Conservation (phyloP, 2,113 vertebrate genomes). For the Coptodon bakossiorum region DNA sequence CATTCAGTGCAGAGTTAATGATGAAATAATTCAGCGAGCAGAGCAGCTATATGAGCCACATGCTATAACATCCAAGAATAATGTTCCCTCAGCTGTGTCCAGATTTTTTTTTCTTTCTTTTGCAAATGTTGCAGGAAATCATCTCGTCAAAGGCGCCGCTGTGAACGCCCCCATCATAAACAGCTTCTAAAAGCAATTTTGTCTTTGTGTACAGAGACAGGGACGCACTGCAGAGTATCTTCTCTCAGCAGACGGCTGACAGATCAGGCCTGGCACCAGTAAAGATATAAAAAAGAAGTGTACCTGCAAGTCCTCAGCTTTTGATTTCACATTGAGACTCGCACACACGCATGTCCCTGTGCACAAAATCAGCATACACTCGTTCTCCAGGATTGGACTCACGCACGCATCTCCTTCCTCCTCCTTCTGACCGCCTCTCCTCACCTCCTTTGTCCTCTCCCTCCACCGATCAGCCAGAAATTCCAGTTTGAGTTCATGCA, state of each 20-base stretch:
- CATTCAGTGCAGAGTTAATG: neutral
- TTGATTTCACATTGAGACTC: conserved; percentile 4
- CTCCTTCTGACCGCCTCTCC: neutral
- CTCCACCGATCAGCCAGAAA: conserved; percentile 33
- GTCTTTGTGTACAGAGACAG: neutral
- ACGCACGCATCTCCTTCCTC: neutral
- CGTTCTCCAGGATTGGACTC: neutral
- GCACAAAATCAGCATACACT: neutral
- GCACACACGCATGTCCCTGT: neutral
- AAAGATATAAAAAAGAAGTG: neutral
- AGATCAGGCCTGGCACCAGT: neutral
- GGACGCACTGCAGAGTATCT: neutral
- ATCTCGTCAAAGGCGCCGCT: neutral
- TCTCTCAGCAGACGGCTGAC: conserved; percentile 3
- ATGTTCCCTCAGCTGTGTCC: neutral
- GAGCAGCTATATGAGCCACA: neutral
- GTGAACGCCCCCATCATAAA: conserved; percentile 21
- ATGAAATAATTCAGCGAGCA: neutral
- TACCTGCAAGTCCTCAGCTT: neutral
- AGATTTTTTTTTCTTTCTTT: neutral
- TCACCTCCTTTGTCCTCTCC: neutral
- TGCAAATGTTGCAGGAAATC: conserved; percentile 14
- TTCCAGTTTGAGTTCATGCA: neutral
- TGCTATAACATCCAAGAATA: neutral
- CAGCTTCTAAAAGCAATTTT: conserved; percentile 25